A percentile compares a stretch with the other conserved stretches of the same genome.
Evolutionary conservation across 1,140 invertebrate genomes (phyloP).

Genomic region (Diorhabda elongata): DNA sequence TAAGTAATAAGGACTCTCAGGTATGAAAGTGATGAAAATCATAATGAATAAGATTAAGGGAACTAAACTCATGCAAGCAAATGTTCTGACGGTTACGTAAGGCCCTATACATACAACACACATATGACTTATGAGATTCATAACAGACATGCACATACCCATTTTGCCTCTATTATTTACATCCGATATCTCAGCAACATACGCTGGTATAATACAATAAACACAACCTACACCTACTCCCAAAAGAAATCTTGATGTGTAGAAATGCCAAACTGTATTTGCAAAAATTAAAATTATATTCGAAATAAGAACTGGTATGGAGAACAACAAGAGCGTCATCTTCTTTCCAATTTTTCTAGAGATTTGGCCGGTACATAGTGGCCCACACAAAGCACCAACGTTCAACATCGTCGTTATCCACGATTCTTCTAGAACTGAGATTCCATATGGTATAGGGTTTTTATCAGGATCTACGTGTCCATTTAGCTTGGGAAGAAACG

Average conservation of each 20-base stretch:
- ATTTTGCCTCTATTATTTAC: slow-evolving; percentile 31
- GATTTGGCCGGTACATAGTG: neutral
- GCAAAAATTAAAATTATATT: slow-evolving; percentile 10
- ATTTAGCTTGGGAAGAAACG: slow-evolving; percentile 7
- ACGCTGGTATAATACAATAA: slow-evolving; percentile 51
- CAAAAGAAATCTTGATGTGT: neutral
- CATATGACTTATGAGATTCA: slow-evolving; percentile 27
- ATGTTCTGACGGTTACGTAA: slow-evolving; percentile 52
- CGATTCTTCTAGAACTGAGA: slow-evolving; percentile 4
- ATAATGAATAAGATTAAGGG: slow-evolving; percentile 53
- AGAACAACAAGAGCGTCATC: neutral
- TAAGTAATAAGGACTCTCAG: slow-evolving; percentile 74
- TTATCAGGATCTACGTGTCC: neutral
- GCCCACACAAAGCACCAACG: neutral
- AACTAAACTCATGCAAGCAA: slow-evolving; percentile 49
- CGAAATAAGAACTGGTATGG: neutral
- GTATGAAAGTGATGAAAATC: slow-evolving; percentile 50
- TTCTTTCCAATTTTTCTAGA: neutral
- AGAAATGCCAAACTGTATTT: neutral
- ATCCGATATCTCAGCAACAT: slow-evolving; percentile 51
- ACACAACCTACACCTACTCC: slow-evolving; percentile 42
- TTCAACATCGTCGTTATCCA: slow-evolving; percentile 1
- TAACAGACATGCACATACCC: slow-evolving; percentile 31
- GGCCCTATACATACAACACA: slow-evolving; percentile 56
- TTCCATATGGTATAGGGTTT: neutral